A percentile compares a stretch with the other conserved stretches of the same genome.
These are phyloP conservation scores for Limnephilus rhombicus DNA, from an alignment of 2,888 invertebrate species.

Conservation along the genomic window DNA sequence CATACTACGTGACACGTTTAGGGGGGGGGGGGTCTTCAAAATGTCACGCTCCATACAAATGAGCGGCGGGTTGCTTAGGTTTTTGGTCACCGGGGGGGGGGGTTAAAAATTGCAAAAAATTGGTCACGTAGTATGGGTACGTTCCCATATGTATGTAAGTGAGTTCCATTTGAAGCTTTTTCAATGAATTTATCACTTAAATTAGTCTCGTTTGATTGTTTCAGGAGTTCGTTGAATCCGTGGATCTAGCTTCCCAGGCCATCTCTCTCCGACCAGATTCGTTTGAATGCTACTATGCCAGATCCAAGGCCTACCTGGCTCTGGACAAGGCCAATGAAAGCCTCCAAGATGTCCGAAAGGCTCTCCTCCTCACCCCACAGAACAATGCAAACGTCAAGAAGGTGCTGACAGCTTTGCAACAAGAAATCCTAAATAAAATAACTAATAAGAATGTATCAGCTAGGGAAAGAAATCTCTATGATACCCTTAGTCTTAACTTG, in stretches of 20 bases:
- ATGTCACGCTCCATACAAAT: too few relatives aligned
- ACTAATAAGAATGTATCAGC: conserved; percentile 70
- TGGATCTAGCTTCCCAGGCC: conserved; percentile 92
- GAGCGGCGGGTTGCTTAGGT: too few relatives aligned
- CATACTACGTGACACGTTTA: too few relatives aligned
- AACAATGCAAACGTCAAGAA: conserved; percentile 85
- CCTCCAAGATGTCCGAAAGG: conserved; percentile 89
- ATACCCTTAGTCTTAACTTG: conserved; percentile 77
- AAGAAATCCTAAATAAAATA: conserved; percentile 82
- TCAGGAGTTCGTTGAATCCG: conserved; percentile 90
- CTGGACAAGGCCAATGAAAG: conserved; percentile 86
- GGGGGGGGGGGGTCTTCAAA: too few relatives aligned
- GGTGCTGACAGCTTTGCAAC: conserved; percentile 85
- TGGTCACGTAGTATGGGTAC: too few relatives aligned
- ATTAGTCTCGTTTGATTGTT: conserved; percentile 67
- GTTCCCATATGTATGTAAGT: too few relatives aligned
- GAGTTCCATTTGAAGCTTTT: not conserved
- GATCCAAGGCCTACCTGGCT: conserved; percentile 92
- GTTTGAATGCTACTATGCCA: conserved; percentile 95
- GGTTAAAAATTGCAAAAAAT: too few relatives aligned
- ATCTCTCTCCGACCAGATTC: conserved; percentile 90
- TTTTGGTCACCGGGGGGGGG: too few relatives aligned
- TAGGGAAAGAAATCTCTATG: conserved; percentile 73
- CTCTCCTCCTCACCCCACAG: conserved; percentile 84
- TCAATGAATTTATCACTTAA: not conserved